These are phyloP conservation scores for Nymphalis polychloros DNA, from an alignment of 2,888 invertebrate species.

Conservation along the genomic window DNA sequence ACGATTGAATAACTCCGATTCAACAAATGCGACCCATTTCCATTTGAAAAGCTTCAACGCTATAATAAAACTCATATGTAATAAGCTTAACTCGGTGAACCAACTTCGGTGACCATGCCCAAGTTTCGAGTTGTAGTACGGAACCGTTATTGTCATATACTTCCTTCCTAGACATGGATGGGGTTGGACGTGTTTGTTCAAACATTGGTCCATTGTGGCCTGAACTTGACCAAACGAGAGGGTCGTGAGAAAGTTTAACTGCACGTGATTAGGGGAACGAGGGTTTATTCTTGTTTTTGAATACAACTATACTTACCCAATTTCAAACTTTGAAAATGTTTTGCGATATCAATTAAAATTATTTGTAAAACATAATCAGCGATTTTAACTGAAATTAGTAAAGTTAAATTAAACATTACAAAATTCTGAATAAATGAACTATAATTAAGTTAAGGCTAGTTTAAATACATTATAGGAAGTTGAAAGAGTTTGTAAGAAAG, in stretches of 20 bases:
- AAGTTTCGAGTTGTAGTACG: constrained; percentile 17
- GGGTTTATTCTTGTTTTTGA: neutral
- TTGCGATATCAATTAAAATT: too few relatives aligned
- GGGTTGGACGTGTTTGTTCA: constrained; percentile 5
- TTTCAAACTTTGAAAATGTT: neutral
- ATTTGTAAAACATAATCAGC: too few relatives aligned
- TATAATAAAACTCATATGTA: constrained; percentile 1
- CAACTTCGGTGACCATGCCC: constrained; percentile 5
- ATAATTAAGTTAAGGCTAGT: too few relatives aligned
- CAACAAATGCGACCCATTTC: constrained; percentile 1
- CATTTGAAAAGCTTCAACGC: constrained; percentile 3
- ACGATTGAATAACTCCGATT: neutral
- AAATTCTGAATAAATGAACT: too few relatives aligned
- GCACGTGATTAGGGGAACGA: neutral
- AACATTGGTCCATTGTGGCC: constrained; percentile 16
- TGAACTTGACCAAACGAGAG: constrained; percentile 17
- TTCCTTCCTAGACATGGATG: constrained; percentile 18
- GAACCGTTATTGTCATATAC: constrained; percentile 1
- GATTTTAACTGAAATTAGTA: too few relatives aligned
- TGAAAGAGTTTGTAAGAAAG: too few relatives aligned
- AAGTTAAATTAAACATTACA: too few relatives aligned
- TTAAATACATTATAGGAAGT: too few relatives aligned
- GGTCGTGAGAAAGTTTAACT: constrained; percentile 3
- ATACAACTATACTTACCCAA: neutral
- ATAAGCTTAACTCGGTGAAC: constrained; percentile 13